phyloP scores from a whole-genome alignment of 2,888 invertebrate species.

The Pammene fasciana region DNA sequence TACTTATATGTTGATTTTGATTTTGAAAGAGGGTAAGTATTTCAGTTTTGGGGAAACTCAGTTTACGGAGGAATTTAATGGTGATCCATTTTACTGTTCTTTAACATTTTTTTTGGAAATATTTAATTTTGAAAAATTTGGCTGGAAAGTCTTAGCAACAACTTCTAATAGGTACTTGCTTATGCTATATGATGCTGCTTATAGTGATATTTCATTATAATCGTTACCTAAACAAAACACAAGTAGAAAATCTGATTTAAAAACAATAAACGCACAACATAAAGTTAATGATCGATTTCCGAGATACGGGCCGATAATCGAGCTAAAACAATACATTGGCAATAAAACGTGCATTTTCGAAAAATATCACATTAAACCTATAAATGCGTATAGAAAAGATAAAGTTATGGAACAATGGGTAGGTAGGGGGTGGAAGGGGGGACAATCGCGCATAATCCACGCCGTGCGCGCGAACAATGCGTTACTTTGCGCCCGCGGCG shows the following conservation, averaged over 20 bases:
- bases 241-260: constrained; percentile 25
- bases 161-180: too few species aligned
- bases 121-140: too few species aligned
- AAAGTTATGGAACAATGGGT: constrained; percentile 53
- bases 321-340: constrained; percentile 39
- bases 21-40: too few species aligned
- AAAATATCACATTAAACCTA: constrained; percentile 62
- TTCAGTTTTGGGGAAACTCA: too few species aligned
- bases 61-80: too few species aligned
- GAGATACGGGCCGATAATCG: constrained; percentile 39
- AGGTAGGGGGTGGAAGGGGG: constrained; percentile 37
- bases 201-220: too few species aligned
- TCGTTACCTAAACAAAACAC: constrained; percentile 3
- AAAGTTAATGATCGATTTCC: constrained; percentile 40
- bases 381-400: constrained; percentile 63
- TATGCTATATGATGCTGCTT: too few species aligned
- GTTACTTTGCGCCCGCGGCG: constrained; percentile 35
- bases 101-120: too few species aligned
- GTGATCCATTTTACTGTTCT: too few species aligned
- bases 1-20: too few species aligned
- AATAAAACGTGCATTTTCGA: constrained; percentile 47
- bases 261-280: constrained; percentile 28
- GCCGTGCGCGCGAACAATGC: constrained; percentile 68
- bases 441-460: constrained; percentile 48
- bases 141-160: too few species aligned